Evolutionary conservation across 2,113 vertebrate species (phyloP), one percentile per base, ranked within the genome.

Genomic region (Garra rufa): DNA sequence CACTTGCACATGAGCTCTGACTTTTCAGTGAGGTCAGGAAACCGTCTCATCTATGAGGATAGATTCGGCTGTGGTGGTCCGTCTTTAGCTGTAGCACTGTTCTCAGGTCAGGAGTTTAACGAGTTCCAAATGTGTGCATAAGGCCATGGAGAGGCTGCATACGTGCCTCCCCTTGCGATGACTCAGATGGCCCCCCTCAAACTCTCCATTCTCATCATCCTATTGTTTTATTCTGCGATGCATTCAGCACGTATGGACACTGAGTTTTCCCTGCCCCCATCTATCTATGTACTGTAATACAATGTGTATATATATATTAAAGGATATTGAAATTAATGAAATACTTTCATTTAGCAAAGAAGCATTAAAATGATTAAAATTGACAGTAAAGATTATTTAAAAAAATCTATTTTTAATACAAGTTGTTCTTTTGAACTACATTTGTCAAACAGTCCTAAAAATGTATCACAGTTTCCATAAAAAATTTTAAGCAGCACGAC

Each of bases 91-190:
- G 81, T 86, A 89, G 67, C 10, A 10, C 80, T 52, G 52, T 80
- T 79, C 76, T 87, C 69, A 74, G 90, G 89, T 91, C 90, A 91
- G 85, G 57, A 90, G 89, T 92, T 91, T 93, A 94, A 94, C 88
- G 88, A 78, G 87, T 91, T 93, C 88, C 92, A 91, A 92, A 93
- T 91, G 93, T 88, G 85, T 50, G 65, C 38, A 78, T 86, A 50
- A 73, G 76, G 46, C 52, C 44, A 43, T 28, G 69, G 41, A 75
- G 30, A 81, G 79, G 77, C 82, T 88, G 89, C 80, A 92, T 91
- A 92, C 85, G 87, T 92, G 90, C 90, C 88, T 85, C 83, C 87
- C 86, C 63, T 71, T 19, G 82, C 83, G 43, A 43, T 86, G 85
- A 89, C 71, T 89, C 89, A 87, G 67, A 89, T 10, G 61, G 28